These are phyloP conservation scores for Ochotona princeps DNA, from an alignment of 2,113 vertebrate species.

Conservation along the genomic window DNA sequence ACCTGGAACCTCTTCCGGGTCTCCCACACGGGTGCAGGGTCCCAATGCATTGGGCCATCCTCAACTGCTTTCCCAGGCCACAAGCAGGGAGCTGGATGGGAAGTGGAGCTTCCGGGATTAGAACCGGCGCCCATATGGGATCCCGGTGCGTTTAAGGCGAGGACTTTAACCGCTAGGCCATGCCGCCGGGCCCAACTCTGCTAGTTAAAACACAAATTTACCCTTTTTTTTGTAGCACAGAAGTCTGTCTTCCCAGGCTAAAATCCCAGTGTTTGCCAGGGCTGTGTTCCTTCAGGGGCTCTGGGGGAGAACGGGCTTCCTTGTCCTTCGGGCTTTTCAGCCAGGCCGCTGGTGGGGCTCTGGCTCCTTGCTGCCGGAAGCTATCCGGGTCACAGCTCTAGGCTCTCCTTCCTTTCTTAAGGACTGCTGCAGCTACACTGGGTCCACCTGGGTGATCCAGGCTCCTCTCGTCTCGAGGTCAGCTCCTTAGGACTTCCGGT, in stretches of 20 bases:
- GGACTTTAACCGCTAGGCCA: no score
- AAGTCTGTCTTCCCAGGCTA: background rate
- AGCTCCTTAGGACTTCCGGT: background rate
- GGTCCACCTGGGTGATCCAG: background rate
- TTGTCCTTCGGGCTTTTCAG: background rate
- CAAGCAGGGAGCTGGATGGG: no score
- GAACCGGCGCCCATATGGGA: no score
- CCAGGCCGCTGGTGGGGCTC: background rate
- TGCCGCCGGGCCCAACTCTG: no score
- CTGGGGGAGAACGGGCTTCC: background rate
- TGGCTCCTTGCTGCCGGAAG: background rate
- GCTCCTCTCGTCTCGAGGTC: background rate
- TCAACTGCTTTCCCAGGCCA: no score
- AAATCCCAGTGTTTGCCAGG: background rate
- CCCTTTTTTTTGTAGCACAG: background rate
- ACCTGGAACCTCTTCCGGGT: no score
- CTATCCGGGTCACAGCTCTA: accelerated
- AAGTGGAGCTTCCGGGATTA: no score
- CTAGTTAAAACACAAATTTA: background rate
- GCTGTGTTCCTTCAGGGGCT: background rate
- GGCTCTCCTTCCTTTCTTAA: background rate
- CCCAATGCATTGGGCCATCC: no score
- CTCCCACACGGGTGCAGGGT: no score
- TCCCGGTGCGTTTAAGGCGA: no score
- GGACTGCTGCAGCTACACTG: background rate